A percentile compares a stretch with the other conserved stretches of the same genome.
Evolutionary conservation across 2,113 vertebrate genomes (phyloP).

Genomic region (Thinocorus orbignyianus): DNA sequence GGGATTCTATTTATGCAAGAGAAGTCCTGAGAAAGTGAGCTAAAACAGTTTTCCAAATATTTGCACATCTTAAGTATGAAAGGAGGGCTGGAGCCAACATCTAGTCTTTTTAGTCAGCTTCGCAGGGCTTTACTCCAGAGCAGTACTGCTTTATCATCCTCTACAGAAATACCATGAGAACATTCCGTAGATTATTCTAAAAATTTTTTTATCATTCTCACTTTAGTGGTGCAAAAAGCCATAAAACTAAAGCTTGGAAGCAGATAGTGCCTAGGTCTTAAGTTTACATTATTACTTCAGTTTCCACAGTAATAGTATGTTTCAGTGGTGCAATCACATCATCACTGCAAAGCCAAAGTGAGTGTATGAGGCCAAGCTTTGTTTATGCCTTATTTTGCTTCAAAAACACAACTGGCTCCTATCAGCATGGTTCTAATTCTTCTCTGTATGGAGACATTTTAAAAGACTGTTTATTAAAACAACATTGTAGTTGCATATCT

Average conservation of each 20-base stretch:
- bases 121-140: background rate
- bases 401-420: background rate
- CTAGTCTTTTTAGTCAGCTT: background rate
- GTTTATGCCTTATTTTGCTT: slow-evolving; percentile 7
- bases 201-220: background rate
- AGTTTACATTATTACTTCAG: background rate
- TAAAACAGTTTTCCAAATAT: slow-evolving; percentile 11
- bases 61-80: background rate
- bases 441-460: slow-evolving; percentile 17
- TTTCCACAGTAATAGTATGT: background rate
- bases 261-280: background rate
- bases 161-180: background rate
- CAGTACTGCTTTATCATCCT: background rate
- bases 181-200: background rate
- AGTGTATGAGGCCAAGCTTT: background rate
- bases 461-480: slow-evolving; percentile 2
- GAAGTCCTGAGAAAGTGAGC: slow-evolving; percentile 21
- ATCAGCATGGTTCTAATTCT: background rate
- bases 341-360: background rate
- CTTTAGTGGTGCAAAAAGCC: background rate
- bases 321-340: background rate
- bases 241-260: background rate
- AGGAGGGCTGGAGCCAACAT: background rate
- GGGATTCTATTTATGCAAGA: background rate
- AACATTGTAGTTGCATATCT: background rate